Evolutionary conservation across 2,797 vertebrate genomes (phyloP).

Genomic region (Clamator glandarius): DNA sequence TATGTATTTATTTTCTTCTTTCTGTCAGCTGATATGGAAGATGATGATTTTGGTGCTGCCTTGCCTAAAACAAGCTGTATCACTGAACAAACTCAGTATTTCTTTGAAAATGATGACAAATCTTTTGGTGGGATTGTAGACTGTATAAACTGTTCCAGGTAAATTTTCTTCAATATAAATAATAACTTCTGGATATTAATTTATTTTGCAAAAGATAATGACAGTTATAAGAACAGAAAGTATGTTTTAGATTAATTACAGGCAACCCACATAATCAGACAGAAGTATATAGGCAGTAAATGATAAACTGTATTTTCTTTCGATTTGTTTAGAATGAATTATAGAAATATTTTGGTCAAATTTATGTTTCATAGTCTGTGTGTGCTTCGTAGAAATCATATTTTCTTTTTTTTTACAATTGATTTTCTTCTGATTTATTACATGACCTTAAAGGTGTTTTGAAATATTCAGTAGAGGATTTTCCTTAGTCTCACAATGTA

Average conservation of each 20-base stretch:
- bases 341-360: background rate
- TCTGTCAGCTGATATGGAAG: slow-evolving; percentile 87
- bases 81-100: slow-evolving; percentile 98
- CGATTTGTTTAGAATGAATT: background rate
- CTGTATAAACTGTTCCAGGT: slow-evolving; percentile 98
- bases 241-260: background rate
- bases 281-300: background rate
- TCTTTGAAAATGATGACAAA: slow-evolving; percentile 93
- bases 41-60: slow-evolving; percentile 88
- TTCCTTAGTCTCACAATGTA: background rate
- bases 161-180: slow-evolving; percentile 20
- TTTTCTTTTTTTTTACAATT: background rate
- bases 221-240: background rate
- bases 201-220: background rate
- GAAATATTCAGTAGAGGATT: background rate
- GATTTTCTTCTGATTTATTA: background rate
- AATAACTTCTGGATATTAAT: background rate
- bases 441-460: background rate
- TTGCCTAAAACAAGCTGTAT: slow-evolving; percentile 98
- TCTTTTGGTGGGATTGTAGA: slow-evolving; percentile 93
- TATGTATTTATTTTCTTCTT: background rate
- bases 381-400: background rate
- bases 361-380: background rate
- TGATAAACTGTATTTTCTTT: background rate
- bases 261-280: background rate